Evolutionary conservation across 2,888 invertebrate species (phyloP).

Genomic region (Hermaeophaga mercurialis): DNA sequence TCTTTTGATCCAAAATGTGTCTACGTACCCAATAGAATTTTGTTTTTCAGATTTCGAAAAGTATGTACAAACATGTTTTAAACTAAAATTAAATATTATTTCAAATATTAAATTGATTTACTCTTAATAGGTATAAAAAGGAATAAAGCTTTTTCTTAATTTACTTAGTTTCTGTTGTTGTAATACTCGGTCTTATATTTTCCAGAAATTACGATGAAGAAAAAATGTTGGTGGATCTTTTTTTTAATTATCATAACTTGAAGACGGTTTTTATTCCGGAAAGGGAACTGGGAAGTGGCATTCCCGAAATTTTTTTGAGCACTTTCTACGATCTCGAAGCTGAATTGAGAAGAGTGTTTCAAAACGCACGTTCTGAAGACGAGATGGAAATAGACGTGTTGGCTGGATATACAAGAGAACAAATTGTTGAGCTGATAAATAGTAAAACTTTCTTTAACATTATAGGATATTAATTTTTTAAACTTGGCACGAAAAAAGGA

Average conservation of each 20-base stretch:
- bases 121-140: too few species aligned
- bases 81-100: too few species aligned
- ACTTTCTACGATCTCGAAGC: constrained; percentile 50
- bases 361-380: neutral
- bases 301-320: constrained; percentile 47
- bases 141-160: neutral
- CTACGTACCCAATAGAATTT: constrained; percentile 69
- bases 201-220: constrained; percentile 52
- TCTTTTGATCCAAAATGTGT: constrained; percentile 68
- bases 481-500: neutral
- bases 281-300: constrained; percentile 48
- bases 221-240: constrained; percentile 47
- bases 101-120: neutral
- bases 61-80: too few species aligned
- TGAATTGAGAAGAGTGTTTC: constrained; percentile 26
- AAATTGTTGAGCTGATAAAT: constrained; percentile 29
- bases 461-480: too few species aligned
- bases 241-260: constrained; percentile 53
- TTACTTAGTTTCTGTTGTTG: too few species aligned
- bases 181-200: constrained; percentile 13
- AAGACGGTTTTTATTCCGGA: constrained; percentile 55
- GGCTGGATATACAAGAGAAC: constrained; percentile 24
- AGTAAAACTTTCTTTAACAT: too few species aligned
- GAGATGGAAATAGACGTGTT: constrained; percentile 27
- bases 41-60: constrained; percentile 71